Evolutionary conservation across 2,797 vertebrate genomes (phyloP).

Genomic region (Gadopsis bispinosus): DNA sequence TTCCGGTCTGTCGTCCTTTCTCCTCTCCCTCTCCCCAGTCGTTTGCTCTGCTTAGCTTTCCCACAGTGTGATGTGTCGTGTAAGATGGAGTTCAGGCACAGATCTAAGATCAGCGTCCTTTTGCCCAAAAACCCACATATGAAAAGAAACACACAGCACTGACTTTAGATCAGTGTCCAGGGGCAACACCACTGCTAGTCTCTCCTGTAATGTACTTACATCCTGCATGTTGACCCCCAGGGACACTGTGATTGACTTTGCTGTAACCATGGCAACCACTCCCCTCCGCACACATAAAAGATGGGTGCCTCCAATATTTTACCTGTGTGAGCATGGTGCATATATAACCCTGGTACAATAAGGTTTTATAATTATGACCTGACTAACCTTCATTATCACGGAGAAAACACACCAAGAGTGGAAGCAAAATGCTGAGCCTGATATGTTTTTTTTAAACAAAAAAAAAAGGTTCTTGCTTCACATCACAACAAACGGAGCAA

Average conservation of each 20-base stretch:
- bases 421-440: slow-evolving; percentile 12
- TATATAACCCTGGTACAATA: slow-evolving; percentile 49
- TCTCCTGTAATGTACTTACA: slow-evolving; percentile 63
- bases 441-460: neutral
- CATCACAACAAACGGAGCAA: slow-evolving; percentile 67
- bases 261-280: slow-evolving; percentile 53
- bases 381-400: slow-evolving; percentile 23
- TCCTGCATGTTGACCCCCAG: slow-evolving; percentile 80
- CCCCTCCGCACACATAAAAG: slow-evolving; percentile 32
- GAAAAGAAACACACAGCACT: slow-evolving; percentile 31
- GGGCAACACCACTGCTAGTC: slow-evolving; percentile 53
- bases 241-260: slow-evolving; percentile 78
- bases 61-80: slow-evolving; percentile 48
- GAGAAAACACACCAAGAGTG: slow-evolving; percentile 35
- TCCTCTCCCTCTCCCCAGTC: neutral
- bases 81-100: slow-evolving; percentile 51
- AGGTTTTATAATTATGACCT: slow-evolving; percentile 34
- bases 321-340: slow-evolving; percentile 71
- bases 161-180: slow-evolving; percentile 59
- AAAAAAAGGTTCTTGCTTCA: slow-evolving; percentile 32
- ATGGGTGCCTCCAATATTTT: slow-evolving; percentile 54
- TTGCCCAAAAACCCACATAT: neutral
- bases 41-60: slow-evolving; percentile 48
- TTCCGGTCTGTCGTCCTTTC: slow-evolving; percentile 24
- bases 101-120: slow-evolving; percentile 47